Percentiles rank a stretch among this genome's conserved stretches.
phyloP scores from a whole-genome alignment of 2,113 vertebrate genomes.

The Channa argus region DNA sequence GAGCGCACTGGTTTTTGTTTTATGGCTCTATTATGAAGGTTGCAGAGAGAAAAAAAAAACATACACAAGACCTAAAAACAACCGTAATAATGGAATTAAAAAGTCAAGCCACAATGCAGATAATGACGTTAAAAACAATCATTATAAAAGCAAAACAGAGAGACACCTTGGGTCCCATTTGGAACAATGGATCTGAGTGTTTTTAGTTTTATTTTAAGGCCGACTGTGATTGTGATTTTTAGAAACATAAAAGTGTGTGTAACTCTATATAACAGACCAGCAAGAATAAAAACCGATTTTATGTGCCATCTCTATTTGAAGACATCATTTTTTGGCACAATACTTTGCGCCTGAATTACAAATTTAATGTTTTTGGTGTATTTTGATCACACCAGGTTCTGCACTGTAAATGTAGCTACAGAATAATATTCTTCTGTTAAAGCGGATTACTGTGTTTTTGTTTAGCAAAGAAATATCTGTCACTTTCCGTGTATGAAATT shows the following conservation, averaged over 20 bases:
- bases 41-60: background rate
- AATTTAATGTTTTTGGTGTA: background rate
- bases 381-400: background rate
- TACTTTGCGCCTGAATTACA: background rate
- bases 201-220: too few species aligned
- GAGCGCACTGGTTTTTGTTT: background rate
- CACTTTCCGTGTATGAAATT: too few species aligned
- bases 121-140: background rate
- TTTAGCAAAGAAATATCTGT: too few species aligned
- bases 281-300: too few species aligned
- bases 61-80: background rate
- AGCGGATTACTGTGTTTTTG: too few species aligned
- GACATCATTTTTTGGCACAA: background rate
- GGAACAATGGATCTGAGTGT: too few species aligned
- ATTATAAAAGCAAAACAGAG: background rate
- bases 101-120: background rate
- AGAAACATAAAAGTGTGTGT: too few species aligned
- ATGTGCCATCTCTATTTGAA: background rate
- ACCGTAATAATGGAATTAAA: background rate
- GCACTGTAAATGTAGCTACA: slow-evolving; percentile 4
- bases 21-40: slow-evolving; percentile 10
- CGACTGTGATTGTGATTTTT: too few species aligned
- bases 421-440: too few species aligned
- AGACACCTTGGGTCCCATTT: background rate
- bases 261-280: too few species aligned